phyloP scores from a whole-genome alignment of 2,797 vertebrate species.

The Anisognathus igniventris region DNA sequence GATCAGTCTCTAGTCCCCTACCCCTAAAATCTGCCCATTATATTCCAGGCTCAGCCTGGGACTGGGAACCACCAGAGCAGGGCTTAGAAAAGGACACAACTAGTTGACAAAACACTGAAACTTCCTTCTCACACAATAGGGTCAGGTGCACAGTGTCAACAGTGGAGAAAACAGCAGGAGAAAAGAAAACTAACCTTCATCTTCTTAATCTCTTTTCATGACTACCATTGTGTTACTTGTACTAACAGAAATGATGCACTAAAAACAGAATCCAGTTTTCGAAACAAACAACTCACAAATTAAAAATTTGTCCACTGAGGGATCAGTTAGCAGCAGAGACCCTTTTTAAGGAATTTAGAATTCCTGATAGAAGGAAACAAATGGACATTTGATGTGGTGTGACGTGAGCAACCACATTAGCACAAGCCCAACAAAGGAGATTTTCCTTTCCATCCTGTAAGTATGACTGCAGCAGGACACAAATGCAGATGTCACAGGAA shows the following conservation, averaged over 20 bases:
- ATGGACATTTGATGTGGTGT: not conserved
- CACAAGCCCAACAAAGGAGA: not conserved
- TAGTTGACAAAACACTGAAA: constrained; percentile 36
- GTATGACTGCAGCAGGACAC: not conserved
- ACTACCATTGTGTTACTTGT: not conserved
- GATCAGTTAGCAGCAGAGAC: not conserved
- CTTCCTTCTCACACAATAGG: not conserved
- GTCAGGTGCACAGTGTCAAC: not conserved
- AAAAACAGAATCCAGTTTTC: not conserved
- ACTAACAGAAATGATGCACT: not conserved
- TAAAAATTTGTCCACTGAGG: not conserved
- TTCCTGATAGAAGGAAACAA: not conserved
- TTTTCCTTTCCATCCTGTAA: not conserved
- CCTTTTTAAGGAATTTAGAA: not conserved
- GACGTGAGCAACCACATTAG: not conserved
- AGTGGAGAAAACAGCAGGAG: too few relatives aligned
- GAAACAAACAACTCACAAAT: not conserved
- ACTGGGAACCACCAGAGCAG: not conserved
- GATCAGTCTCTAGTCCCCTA: not conserved
- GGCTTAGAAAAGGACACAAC: not conserved
- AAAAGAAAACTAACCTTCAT: not conserved
- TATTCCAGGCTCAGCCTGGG: not conserved
- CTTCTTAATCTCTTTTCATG: not conserved
- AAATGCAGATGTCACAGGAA: not conserved
- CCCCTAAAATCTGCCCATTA: not conserved